Base-by-base conservation (phyloP, 2,888 invertebrate species). In the Orchestes rusci region DNA sequence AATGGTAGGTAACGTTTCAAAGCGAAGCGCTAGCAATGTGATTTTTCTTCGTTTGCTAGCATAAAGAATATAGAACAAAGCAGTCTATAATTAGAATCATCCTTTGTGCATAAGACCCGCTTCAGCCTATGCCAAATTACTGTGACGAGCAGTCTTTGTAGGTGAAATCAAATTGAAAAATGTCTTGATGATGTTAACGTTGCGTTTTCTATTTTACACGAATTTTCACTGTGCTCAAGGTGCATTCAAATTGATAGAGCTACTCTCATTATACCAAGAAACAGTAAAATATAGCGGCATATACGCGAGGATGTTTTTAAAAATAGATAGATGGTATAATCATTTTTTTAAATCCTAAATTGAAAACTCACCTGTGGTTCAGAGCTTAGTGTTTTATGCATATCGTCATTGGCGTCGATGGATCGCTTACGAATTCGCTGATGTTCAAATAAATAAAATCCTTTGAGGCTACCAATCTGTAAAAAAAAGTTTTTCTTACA, bases 381-480 rank as follows among this genome's bases (percentile, higher is more conserved):
- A 47, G 82, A 76, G 56, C 76, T 78, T 54, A 94, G 76, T 59
- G 80, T 79, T 62, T 74, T 72, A 65, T 91, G 87, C 70, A 91
- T 88, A 58, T 80, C 77, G 57, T 80, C 78, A 68, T 84, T 89
- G 48, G 79, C 77, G 55, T 80, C 77, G 39, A 84, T 69, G 8
- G 94, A 94, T 53, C 95, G 76, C 70, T 91, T 94, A 65, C 83
- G 80, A 46, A 95, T 76, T 59, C 80, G 82, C 55, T 82, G 79
- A 69, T 93, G 92, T 62, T 86, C 83, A 66, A 93, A 80, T 59
- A 92, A 73, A 67, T 86, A 95, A 71, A 82, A 92, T 58, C 83
- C 81, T 63, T 84, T 82, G 64, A 95, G 73, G 50, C 87, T 80
- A 52, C 92, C 92, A 66, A 95, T 90, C 94, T 95, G 81, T 47